Percentiles rank a stretch among this genome's conserved stretches.
These are phyloP conservation scores for Lasioglossum figueresi DNA, from an alignment of 2,888 invertebrate species.

Conservation along the genomic window DNA sequence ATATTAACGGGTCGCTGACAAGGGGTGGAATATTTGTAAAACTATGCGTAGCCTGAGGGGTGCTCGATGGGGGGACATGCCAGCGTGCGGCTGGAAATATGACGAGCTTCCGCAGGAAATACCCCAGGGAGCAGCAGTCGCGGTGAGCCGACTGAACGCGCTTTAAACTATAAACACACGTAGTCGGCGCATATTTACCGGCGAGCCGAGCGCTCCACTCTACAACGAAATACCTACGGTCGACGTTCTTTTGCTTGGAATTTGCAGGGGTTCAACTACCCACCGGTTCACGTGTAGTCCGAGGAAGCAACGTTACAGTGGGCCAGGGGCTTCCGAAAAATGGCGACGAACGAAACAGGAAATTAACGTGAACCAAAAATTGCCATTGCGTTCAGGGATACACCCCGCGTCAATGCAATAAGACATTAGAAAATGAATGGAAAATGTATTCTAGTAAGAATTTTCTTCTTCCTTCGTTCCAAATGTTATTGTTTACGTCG, in stretches of 20 bases:
- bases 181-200: constrained; percentile 4
- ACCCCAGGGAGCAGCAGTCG: constrained; percentile 71
- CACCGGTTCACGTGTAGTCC: background rate
- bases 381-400: no score
- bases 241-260: constrained; percentile 11
- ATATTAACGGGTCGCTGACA: constrained; percentile 75
- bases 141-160: constrained; percentile 71
- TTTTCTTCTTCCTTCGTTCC: no score
- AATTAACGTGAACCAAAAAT: background rate
- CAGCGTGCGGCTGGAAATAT: constrained; percentile 71
- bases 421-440: no score
- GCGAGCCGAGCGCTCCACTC: constrained; percentile 1
- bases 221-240: constrained; percentile 22
- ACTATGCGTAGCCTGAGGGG: constrained; percentile 78
- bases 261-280: background rate
- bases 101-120: constrained; percentile 77
- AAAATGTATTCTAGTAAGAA: no score
- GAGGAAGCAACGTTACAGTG: background rate
- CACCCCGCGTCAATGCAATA: no score
- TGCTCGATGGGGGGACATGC: constrained; percentile 68
- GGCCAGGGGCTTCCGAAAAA: background rate
- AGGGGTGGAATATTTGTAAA: constrained; percentile 80
- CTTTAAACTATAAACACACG: constrained; percentile 69
- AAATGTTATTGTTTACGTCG: no score
- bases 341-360: background rate